Conservation (phyloP, 1,140 invertebrate genomes). For the Zaprionus ornatus region DNA sequence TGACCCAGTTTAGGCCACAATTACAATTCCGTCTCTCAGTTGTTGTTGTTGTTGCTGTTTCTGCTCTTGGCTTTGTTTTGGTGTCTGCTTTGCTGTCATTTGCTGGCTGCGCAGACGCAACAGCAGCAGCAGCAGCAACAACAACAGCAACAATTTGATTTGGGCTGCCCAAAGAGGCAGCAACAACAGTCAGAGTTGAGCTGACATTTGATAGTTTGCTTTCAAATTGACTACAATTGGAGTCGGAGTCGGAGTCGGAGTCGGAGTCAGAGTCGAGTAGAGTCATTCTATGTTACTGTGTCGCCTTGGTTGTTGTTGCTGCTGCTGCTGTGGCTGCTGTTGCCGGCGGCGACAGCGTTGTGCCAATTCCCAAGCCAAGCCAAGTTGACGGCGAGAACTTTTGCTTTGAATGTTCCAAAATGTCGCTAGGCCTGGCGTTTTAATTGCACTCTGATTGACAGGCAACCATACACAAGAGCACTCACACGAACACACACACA, state of each 20-base stretch:
- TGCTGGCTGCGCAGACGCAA: constrained; percentile 64
- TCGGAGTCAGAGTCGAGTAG: constrained; percentile 12
- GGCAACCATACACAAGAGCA: neutral
- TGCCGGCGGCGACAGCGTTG: constrained; percentile 59
- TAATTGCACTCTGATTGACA: constrained; percentile 71
- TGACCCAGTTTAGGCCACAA: constrained; percentile 79
- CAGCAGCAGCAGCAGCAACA: constrained; percentile 29
- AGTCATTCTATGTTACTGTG: constrained; percentile 72
- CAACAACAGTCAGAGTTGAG: constrained; percentile 30
- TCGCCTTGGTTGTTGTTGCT: constrained; percentile 52
- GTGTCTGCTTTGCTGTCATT: constrained; percentile 35
- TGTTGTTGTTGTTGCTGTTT: constrained; percentile 27
- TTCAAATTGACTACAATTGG: constrained; percentile 80
- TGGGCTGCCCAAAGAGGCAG: constrained; percentile 52
- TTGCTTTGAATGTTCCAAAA: constrained; percentile 54
- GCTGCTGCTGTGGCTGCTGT: constrained; percentile 38
- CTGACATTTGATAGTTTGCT: constrained; percentile 81
- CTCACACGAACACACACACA: neutral
- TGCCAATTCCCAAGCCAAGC: constrained; percentile 72
- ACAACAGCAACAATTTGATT: constrained; percentile 47
- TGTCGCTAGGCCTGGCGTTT: constrained; percentile 44
- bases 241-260: constrained; percentile 45
- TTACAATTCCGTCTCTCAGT: constrained; percentile 65
- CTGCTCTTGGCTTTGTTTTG: constrained; percentile 29
- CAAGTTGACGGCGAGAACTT: constrained; percentile 47